These are phyloP conservation scores for Gymnothorax javanicus DNA, from an alignment of 2,797 vertebrate species.

Conservation along the genomic window DNA sequence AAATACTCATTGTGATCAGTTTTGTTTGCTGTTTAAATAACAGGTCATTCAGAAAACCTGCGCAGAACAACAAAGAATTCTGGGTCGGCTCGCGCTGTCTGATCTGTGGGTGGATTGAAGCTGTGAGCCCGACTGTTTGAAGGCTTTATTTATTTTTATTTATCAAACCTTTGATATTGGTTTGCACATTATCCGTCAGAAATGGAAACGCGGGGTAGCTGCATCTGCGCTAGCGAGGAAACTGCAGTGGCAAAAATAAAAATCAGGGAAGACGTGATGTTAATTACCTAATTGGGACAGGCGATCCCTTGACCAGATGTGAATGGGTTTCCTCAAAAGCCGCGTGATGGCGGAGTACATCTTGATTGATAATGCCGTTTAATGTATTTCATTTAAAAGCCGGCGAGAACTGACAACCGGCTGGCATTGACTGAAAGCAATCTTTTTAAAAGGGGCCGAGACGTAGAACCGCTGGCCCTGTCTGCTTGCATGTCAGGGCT, in stretches of 20 bases:
- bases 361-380: constrained; percentile 80
- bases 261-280: constrained; percentile 58
- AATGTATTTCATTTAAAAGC: constrained; percentile 87
- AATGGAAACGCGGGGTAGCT: neutral
- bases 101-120: neutral
- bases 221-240: constrained; percentile 63
- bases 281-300: constrained; percentile 77
- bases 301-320: constrained; percentile 72
- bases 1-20: neutral
- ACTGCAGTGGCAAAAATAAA: constrained; percentile 47
- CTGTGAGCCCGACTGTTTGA: neutral
- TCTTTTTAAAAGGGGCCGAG: constrained; percentile 94
- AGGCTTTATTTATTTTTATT: neutral
- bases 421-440: constrained; percentile 91
- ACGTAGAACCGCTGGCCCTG: constrained; percentile 86
- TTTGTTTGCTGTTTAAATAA: neutral
- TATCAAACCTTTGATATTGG: neutral
- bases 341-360: constrained; percentile 65
- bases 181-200: neutral
- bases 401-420: constrained; percentile 86
- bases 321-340: constrained; percentile 62
- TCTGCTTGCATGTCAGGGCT: constrained; percentile 86
- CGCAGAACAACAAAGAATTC: neutral
- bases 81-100: neutral
- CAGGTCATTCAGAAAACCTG: neutral